These are phyloP conservation scores for Helobdella robusta DNA, from an alignment of 2,888 invertebrate species.

Conservation along the genomic window DNA sequence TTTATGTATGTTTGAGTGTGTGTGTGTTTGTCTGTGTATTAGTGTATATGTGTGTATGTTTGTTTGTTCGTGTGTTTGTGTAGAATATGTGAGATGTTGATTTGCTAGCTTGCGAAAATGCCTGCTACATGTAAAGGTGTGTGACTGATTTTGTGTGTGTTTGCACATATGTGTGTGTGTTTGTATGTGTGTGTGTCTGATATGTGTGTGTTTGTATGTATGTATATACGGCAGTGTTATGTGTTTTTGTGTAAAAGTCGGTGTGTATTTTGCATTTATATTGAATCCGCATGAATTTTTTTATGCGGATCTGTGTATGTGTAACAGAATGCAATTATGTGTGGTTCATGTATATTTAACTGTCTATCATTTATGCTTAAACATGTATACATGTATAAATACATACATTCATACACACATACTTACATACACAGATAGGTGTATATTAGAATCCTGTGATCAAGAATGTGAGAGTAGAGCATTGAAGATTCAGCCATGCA, in stretches of 20 bases:
- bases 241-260: not conserved
- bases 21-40: conserved; percentile 13
- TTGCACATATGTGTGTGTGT: conserved; percentile 4
- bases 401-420: too few species aligned
- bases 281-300: too few species aligned
- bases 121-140: not conserved
- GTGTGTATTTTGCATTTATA: not conserved
- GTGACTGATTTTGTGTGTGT: conserved; percentile 11
- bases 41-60: conserved; percentile 10
- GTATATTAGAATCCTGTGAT: too few species aligned
- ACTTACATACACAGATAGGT: too few species aligned
- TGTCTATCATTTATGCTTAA: too few species aligned
- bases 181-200: not conserved
- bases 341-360: too few species aligned
- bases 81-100: not conserved
- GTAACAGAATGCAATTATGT: too few species aligned
- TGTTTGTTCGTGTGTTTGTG: conserved; percentile 14
- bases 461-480: too few species aligned
- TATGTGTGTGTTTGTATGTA: not conserved
- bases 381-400: too few species aligned
- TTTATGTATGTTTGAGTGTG: not conserved
- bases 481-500: too few species aligned
- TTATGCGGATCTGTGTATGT: too few species aligned
- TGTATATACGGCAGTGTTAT: not conserved
- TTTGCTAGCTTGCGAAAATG: not conserved